These are phyloP conservation scores for Eumeta japonica DNA, from an alignment of 1,140 invertebrate species.

Conservation along the genomic window DNA sequence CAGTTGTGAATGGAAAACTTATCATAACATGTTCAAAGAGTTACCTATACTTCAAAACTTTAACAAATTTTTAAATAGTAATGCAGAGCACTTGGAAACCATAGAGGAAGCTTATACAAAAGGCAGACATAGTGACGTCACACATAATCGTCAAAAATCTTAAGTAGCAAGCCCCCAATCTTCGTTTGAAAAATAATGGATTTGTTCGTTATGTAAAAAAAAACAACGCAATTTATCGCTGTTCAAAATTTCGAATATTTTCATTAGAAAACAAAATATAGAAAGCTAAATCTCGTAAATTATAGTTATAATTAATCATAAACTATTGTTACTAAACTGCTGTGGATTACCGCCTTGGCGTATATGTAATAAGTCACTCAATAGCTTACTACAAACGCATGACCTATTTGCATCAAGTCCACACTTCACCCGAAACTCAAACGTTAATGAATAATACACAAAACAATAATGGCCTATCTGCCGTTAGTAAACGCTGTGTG, in stretches of 20 bases:
- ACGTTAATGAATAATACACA: neutral
- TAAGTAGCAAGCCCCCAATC: neutral
- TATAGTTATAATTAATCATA: neutral
- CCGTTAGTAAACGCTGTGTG: neutral
- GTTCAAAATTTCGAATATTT: no score
- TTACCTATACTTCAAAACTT: conserved; percentile 14
- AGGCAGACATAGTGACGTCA: conserved; percentile 3
- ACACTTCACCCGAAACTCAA: no score
- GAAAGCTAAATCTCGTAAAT: no score
- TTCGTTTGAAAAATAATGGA: neutral
- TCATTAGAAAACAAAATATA: no score
- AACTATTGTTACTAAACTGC: neutral
- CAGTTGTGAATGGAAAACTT: no score
- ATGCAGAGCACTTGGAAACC: no score
- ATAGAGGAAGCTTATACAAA: conserved; percentile 11
- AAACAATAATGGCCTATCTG: neutral
- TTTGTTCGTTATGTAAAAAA: conserved; percentile 3
- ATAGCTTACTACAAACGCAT: neutral
- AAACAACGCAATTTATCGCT: no score
- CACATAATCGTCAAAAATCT: conserved; percentile 2
- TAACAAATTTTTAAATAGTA: conserved; percentile 15
- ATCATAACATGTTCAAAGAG: no score
- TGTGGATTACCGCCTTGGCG: neutral
- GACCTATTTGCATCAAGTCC: no score
- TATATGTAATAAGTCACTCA: neutral